Percentiles rank a stretch among this genome's conserved stretches.
Conservation (phyloP, 2,888 invertebrate species). For the Scrobipalpa atriplicella region DNA sequence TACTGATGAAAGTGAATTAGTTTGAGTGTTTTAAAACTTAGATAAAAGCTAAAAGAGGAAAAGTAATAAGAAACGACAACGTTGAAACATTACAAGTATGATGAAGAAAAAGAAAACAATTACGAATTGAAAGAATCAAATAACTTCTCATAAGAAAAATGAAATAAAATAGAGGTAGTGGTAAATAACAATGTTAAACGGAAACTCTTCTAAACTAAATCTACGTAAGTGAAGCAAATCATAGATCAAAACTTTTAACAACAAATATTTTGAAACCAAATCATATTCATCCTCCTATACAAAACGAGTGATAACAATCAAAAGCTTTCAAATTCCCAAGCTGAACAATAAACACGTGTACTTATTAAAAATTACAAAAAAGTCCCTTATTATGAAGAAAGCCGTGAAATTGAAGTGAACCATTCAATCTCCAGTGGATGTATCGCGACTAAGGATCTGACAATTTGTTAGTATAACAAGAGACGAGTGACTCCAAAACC, state of each 20-base stretch:
- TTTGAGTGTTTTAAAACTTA: background rate
- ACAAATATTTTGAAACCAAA: background rate
- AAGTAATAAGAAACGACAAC: background rate
- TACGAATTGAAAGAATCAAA: no score
- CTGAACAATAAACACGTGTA: conserved; percentile 6
- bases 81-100: background rate
- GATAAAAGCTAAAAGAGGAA: background rate
- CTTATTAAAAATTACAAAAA: conserved; percentile 5
- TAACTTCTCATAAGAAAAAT: no score
- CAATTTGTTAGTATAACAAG: conserved; percentile 50
- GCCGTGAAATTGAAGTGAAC: conserved; percentile 52
- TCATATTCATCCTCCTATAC: conserved; percentile 3
- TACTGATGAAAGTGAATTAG: background rate
- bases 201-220: no score
- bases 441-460: conserved; percentile 45
- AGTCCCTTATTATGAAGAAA: conserved; percentile 28
- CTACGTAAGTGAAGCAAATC: no score
- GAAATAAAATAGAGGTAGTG: no score
- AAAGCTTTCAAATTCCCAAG: conserved; percentile 14
- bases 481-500: conserved; percentile 46
- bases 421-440: conserved; percentile 39
- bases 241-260: background rate
- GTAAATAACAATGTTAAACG: no score
- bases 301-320: background rate
- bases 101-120: no score